These are phyloP conservation scores for Nothobranchius furzeri DNA, from an alignment of 2,113 vertebrate genomes.

Conservation along the genomic window DNA sequence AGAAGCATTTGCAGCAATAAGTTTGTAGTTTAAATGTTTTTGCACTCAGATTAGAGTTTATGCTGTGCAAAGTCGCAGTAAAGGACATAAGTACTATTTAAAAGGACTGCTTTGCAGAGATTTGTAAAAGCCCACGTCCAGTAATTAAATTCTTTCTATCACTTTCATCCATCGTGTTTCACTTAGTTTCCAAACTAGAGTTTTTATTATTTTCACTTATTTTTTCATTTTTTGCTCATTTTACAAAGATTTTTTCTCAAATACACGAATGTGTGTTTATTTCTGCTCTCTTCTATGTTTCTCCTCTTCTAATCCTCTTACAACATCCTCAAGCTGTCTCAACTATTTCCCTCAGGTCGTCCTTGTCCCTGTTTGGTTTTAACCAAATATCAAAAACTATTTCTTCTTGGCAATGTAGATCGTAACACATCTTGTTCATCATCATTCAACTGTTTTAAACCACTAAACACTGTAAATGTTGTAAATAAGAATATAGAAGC, in stretches of 20 bases:
- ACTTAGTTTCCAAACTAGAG: neutral
- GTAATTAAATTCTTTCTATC: neutral
- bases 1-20: conserved; percentile 9
- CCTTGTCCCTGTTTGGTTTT: conserved; percentile 3
- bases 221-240: conserved; percentile 10
- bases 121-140: conserved; percentile 1
- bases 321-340: conserved; percentile 12
- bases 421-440: too few relatives aligned
- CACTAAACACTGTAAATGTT: too few relatives aligned
- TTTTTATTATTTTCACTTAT: conserved; percentile 1
- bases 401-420: neutral
- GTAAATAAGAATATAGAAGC: too few relatives aligned
- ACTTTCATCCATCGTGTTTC: neutral
- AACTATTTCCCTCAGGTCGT: conserved; percentile 9
- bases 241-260: conserved; percentile 20
- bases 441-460: too few relatives aligned
- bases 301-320: conserved; percentile 46
- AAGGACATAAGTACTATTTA: neutral
- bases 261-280: conserved; percentile 19
- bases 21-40: neutral
- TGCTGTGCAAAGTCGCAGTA: neutral
- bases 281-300: conserved; percentile 17
- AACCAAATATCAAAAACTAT: neutral
- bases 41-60: neutral
- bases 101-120: neutral